Conservation (phyloP, 2,797 vertebrate species). For the Prunella strophiata region DNA sequence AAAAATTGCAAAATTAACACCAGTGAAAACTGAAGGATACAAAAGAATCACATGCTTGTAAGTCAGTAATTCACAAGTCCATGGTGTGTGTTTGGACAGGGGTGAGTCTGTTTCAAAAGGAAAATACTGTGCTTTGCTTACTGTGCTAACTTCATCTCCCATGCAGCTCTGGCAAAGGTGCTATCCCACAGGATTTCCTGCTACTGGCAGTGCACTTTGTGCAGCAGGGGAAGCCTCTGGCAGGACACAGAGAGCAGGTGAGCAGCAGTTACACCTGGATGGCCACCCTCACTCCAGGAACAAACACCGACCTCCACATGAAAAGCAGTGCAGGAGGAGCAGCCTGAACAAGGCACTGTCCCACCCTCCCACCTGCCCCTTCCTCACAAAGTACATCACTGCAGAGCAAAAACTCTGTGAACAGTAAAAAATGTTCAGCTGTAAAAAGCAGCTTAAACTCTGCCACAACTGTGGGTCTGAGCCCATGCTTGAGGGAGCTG, state of each 20-base stretch:
- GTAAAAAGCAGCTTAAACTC: neutral
- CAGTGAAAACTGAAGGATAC: neutral
- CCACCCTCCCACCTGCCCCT: accelerated
- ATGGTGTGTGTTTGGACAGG: accelerated
- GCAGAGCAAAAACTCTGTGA: neutral
- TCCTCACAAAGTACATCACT: neutral
- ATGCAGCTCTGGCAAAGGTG: neutral
- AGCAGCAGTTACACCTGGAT: neutral
- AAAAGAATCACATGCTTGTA: neutral
- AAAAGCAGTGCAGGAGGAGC: neutral
- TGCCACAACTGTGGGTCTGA: accelerated
- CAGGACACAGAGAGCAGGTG: neutral
- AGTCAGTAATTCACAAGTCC: neutral
- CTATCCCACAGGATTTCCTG: neutral
- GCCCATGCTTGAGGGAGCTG: neutral
- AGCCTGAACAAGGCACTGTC: neutral
- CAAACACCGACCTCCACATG: accelerated
- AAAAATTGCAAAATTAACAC: neutral
- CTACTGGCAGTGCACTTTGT: neutral
- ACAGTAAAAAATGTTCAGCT: neutral
- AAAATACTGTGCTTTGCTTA: neutral
- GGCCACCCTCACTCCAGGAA: neutral
- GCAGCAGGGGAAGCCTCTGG: neutral
- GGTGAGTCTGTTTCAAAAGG: neutral
- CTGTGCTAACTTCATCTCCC: neutral